Evolutionary conservation across 2,888 invertebrate species (phyloP).

Genomic region (Timema cristinae): DNA sequence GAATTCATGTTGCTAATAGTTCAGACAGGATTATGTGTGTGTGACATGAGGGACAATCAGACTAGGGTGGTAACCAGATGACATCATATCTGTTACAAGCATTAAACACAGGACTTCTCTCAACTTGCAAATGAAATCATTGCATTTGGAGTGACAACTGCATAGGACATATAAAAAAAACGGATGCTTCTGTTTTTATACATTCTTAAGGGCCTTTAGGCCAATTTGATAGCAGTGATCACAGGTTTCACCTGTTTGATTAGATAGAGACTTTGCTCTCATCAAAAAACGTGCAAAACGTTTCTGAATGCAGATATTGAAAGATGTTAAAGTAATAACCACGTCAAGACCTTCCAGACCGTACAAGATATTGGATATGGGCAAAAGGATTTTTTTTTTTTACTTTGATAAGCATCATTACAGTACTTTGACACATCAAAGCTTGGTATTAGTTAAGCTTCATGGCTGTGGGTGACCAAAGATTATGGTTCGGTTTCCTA

Average conservation of each 20-base stretch:
- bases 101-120: slow-evolving; percentile 4
- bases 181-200: slow-evolving; percentile 16
- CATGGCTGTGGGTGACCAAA: slow-evolving; percentile 18
- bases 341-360: slow-evolving; percentile 9
- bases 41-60: slow-evolving; percentile 7
- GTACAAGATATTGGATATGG: slow-evolving; percentile 8
- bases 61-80: slow-evolving; percentile 15
- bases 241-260: slow-evolving; percentile 16
- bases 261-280: slow-evolving; percentile 16
- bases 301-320: slow-evolving; percentile 10
- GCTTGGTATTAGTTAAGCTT: slow-evolving; percentile 14
- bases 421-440: neutral
- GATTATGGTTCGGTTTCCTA: slow-evolving; percentile 12
- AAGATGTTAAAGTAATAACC: slow-evolving; percentile 11
- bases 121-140: slow-evolving; percentile 6
- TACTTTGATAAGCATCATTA: slow-evolving; percentile 8
- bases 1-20: slow-evolving; percentile 10
- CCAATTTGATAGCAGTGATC: slow-evolving; percentile 13
- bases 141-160: slow-evolving; percentile 3
- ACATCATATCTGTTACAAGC: slow-evolving; percentile 14
- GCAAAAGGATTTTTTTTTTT: slow-evolving; percentile 7
- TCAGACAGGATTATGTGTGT: slow-evolving; percentile 9
- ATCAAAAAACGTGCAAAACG: slow-evolving; percentile 10
- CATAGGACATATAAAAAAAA: slow-evolving; percentile 8
- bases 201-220: neutral